These are phyloP conservation scores for Mesitornis unicolor DNA, from an alignment of 2,113 vertebrate species.

Conservation along the genomic window DNA sequence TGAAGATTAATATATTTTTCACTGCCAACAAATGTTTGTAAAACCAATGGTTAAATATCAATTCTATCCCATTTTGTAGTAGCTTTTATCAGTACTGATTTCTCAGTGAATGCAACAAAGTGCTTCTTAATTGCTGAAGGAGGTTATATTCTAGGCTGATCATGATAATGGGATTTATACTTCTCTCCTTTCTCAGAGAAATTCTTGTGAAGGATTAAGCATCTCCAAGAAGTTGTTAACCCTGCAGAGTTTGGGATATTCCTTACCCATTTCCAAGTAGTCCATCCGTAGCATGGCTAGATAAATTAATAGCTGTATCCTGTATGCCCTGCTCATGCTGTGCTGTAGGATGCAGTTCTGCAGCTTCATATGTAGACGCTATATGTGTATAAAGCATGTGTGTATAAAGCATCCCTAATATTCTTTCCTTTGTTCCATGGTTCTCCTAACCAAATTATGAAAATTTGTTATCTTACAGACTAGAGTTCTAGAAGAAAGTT, in stretches of 20 bases:
- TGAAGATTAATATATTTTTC: neutral
- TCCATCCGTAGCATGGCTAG: neutral
- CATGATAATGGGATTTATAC: neutral
- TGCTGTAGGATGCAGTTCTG: neutral
- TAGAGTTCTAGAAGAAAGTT: neutral
- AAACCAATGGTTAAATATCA: neutral
- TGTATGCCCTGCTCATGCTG: neutral
- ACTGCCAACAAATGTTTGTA: neutral
- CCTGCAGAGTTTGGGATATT: neutral
- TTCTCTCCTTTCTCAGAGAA: neutral
- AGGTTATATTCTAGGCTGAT: neutral
- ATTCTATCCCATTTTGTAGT: neutral
- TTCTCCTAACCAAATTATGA: neutral
- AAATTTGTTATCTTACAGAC: neutral
- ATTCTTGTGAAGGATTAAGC: neutral
- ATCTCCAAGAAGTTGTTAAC: neutral
- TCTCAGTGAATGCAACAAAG: neutral
- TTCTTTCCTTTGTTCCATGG: neutral
- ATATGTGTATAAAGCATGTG: too few species aligned
- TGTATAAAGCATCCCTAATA: neutral
- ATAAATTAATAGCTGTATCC: neutral
- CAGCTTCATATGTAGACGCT: neutral
- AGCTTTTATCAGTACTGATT: neutral
- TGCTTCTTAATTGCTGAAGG: neutral
- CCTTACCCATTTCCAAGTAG: neutral